Evolutionary conservation across 2,113 vertebrate species (phyloP).

Genomic region (Clarias macrocephalus): DNA sequence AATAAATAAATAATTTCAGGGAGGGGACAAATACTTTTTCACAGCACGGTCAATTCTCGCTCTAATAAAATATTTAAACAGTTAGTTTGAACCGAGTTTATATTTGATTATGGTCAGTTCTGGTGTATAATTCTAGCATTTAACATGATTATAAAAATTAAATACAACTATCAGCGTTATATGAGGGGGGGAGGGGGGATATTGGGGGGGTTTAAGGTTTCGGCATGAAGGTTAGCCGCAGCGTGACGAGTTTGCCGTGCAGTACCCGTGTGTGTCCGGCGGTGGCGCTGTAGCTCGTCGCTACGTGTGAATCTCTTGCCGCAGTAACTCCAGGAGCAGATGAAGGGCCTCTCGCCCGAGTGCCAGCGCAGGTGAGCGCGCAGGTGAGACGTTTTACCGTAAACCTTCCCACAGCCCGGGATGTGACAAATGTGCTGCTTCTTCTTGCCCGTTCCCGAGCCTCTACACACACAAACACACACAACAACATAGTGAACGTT

Average conservation of each 20-base stretch:
- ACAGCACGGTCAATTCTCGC: too few relatives aligned
- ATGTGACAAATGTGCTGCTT: slow-evolving; percentile 99
- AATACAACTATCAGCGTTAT: too few relatives aligned
- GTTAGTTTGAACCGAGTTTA: too few relatives aligned
- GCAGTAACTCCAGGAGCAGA: slow-evolving; percentile 98
- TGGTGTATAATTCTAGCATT: not conserved
- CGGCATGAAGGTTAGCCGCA: too few relatives aligned
- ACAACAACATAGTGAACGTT: not conserved
- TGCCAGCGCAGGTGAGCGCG: slow-evolving; percentile 98
- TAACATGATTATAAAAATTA: not conserved
- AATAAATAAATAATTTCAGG: too few relatives aligned
- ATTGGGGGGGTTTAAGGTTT: not conserved
- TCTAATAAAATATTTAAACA: not conserved
- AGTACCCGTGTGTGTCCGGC: slow-evolving; percentile 95
- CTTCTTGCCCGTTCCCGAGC: slow-evolving; percentile 94
- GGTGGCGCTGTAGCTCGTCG: slow-evolving; percentile 96
- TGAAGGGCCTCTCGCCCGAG: slow-evolving; percentile 95
- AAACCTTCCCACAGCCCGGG: slow-evolving; percentile 94
- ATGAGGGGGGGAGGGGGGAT: too few relatives aligned
- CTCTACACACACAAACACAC: slow-evolving; percentile 70
- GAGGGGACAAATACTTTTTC: too few relatives aligned
- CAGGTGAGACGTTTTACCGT: slow-evolving; percentile 96
- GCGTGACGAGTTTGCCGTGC: not conserved
- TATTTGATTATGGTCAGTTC: not conserved
- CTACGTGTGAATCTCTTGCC: slow-evolving; percentile 98